These are phyloP conservation scores for Melanogrammus aeglefinus DNA, from an alignment of 2,797 vertebrate genomes.

Conservation along the genomic window DNA sequence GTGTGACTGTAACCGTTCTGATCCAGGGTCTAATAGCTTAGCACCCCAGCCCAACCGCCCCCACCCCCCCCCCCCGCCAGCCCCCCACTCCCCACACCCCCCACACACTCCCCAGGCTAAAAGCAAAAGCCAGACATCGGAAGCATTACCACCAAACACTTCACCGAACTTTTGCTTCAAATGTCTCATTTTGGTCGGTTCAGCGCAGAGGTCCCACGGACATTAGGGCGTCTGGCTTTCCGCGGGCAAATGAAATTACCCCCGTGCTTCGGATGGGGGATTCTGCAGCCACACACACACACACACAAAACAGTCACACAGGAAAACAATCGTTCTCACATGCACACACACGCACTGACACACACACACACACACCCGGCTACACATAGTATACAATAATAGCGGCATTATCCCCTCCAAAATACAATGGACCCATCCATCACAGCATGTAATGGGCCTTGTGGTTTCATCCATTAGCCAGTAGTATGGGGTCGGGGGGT, in stretches of 20 bases:
- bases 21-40: neutral
- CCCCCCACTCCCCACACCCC: neutral
- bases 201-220: conserved; percentile 60
- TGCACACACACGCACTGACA: conserved; percentile 6
- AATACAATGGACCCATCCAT: conserved; percentile 61
- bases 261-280: conserved; percentile 41
- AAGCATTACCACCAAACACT: conserved; percentile 61
- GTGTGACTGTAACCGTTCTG: neutral
- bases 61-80: conserved; percentile 34
- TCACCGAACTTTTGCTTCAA: conserved; percentile 68
- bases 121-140: conserved; percentile 56
- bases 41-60: conserved; percentile 19
- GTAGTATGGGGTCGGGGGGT: conserved; percentile 44
- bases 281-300: conserved; percentile 52
- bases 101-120: conserved; percentile 45
- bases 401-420: conserved; percentile 48
- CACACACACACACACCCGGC: neutral
- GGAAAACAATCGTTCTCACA: conserved; percentile 21
- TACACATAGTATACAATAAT: conserved; percentile 15
- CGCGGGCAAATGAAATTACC: conserved; percentile 71
- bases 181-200: conserved; percentile 67
- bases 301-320: conserved; percentile 1
- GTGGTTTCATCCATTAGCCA: conserved; percentile 69
- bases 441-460: conserved; percentile 60
- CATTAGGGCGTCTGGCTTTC: conserved; percentile 69